Conservation (phyloP, 2,113 vertebrate species). For the Catharus bicknelli region DNA sequence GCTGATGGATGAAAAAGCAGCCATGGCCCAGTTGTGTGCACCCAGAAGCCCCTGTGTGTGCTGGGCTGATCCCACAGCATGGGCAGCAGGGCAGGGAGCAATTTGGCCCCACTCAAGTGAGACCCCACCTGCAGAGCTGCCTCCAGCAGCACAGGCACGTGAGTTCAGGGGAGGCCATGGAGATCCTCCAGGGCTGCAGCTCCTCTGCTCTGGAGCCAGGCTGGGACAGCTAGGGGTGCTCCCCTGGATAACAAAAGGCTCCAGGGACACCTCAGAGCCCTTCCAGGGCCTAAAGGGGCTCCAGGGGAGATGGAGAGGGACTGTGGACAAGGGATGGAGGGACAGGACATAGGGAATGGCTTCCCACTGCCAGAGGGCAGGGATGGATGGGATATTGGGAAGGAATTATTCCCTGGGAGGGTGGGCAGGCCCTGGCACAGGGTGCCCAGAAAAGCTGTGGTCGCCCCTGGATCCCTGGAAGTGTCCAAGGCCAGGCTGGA, state of each 20-base stretch:
- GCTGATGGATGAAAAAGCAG: neutral
- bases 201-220: neutral
- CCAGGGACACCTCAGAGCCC: no score
- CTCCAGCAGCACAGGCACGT: neutral
- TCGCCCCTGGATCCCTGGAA: neutral
- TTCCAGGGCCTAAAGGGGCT: neutral
- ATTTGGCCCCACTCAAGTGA: neutral
- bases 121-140: neutral
- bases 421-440: neutral
- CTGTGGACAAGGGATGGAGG: neutral
- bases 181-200: neutral
- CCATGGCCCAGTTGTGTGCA: neutral
- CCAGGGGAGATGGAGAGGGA: neutral
- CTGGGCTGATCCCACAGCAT: neutral
- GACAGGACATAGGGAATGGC: neutral
- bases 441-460: neutral
- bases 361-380: neutral
- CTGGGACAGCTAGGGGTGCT: neutral
- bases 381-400: neutral
- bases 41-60: neutral
- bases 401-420: accelerated
- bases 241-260: no score
- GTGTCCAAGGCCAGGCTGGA: neutral
- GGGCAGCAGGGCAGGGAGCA: neutral
- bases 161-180: accelerated